Evolutionary conservation across 2,888 invertebrate genomes (phyloP).

Genomic region (Nycteola revayana): DNA sequence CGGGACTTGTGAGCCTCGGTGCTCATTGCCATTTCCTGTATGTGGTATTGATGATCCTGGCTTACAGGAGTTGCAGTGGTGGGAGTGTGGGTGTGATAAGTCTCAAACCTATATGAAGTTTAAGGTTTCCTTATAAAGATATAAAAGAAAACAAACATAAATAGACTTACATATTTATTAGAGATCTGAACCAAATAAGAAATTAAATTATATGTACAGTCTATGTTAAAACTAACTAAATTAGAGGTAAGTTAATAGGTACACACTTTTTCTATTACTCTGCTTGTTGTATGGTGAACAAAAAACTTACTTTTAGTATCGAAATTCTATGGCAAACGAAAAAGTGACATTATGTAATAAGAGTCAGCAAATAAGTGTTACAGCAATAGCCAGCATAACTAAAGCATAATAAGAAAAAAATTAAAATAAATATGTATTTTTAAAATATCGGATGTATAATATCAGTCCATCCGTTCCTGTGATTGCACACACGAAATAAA

Average conservation of each 20-base stretch:
- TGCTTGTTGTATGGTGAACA: conserved; percentile 69
- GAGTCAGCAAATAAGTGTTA: conserved; percentile 49
- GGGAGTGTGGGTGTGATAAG: too few species aligned
- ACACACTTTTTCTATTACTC: conserved; percentile 73
- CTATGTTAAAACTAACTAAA: conserved; percentile 83
- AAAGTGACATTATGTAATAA: conserved; percentile 36
- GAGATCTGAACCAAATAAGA: conserved; percentile 84
- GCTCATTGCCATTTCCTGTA: too few species aligned
- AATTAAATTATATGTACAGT: conserved; percentile 84
- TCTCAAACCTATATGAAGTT: too few species aligned
- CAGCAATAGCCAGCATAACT: conserved; percentile 47
- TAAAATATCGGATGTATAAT: conserved; percentile 57
- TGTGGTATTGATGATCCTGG: too few species aligned
- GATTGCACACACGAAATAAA: conserved; percentile 60
- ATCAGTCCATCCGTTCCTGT: conserved; percentile 74
- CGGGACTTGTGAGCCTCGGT: too few species aligned
- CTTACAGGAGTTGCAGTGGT: too few species aligned
- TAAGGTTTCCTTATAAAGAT: too few species aligned
- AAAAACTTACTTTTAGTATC: conserved; percentile 37
- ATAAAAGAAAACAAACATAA: conserved; percentile 37
- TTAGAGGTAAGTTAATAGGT: conserved; percentile 80
- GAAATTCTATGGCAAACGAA: conserved; percentile 49
- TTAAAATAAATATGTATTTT: conserved; percentile 43
- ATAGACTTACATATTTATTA: conserved; percentile 83
- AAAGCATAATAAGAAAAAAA: conserved; percentile 37